Evolutionary conservation across 2,888 invertebrate species (phyloP), one percentile per base, ranked within the genome.

Genomic region (Cremastinae sp.): DNA sequence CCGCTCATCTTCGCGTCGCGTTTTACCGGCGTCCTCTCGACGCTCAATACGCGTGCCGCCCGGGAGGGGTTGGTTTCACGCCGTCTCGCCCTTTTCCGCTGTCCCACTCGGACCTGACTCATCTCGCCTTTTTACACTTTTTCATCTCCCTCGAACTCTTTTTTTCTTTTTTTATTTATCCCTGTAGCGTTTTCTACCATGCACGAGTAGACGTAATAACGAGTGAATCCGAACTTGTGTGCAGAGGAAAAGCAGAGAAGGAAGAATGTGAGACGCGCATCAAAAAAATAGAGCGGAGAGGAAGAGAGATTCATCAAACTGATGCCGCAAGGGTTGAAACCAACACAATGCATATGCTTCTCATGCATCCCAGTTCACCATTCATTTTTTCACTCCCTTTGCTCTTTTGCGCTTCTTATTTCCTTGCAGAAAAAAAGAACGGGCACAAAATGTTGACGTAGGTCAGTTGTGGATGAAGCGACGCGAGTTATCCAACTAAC

Each of bases 1-100:
- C 28, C 28, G 28, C 28, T 28, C 28, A 5, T 5, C 28, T 28
- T n/a, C n/a, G n/a, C n/a, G n/a, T n/a, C n/a, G n/a, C 75, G 71
- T 75, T n/a, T n/a, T n/a, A n/a, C n/a, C n/a, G n/a, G n/a, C n/a
- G n/a, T 72, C 66, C 75, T 68, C 49, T 66, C 55, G 56, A 58
- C 59, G 72, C 72, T 76, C 76, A 68, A 76, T 76, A 76, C 72
- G 58, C 55, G 39, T 9, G 49, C 22, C 22, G 28, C 16, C 41
- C 51, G 65, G 43, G 65, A 51, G 59, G 53, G 70, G 47, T 59
- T 70, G 35, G n/a, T n/a, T n/a, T 65, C 65, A 59, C 59, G 41
- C 61, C 28, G 28, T 28, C 28, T 28, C 28, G 28, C 28, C 28
- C 28, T 28, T 55, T 22, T 41, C 43, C 20, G 53, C 22, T n/a